Conservation (phyloP, 2,797 vertebrate species). For the Propithecus deckenii region DNA sequence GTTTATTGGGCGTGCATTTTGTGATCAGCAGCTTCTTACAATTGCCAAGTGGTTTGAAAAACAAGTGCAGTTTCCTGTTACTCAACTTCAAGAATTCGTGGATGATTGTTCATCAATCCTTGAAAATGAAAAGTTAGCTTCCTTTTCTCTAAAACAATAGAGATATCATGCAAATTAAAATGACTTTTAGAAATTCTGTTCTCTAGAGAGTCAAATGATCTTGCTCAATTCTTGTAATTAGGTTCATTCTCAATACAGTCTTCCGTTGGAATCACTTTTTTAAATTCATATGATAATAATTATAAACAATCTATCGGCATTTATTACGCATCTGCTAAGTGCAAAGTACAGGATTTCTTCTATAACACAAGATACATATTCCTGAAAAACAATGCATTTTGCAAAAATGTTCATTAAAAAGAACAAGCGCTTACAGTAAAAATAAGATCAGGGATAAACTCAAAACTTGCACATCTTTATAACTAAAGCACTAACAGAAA, state of each 20-base stretch:
- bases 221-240: neutral
- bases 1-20: constrained; percentile 91
- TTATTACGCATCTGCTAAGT: neutral
- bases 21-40: constrained; percentile 91
- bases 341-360: neutral
- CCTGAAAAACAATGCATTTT: neutral
- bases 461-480: neutral
- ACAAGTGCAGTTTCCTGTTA: constrained; percentile 91
- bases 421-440: constrained; percentile 3
- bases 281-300: neutral
- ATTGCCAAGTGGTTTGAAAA: constrained; percentile 95
- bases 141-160: constrained; percentile 67
- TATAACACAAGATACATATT: neutral
- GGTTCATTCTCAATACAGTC: neutral
- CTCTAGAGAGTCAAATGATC: neutral
- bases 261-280: constrained; percentile 30
- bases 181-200: constrained; percentile 23
- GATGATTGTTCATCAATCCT: neutral
- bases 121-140: constrained; percentile 79
- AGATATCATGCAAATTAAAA: constrained; percentile 8
- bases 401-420: constrained; percentile 38
- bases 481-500: neutral
- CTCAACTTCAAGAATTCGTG: constrained; percentile 83
- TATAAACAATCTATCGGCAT: neutral
- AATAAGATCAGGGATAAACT: neutral